Conservation (phyloP, 2,888 invertebrate genomes). For the Amphipoea oculea region DNA sequence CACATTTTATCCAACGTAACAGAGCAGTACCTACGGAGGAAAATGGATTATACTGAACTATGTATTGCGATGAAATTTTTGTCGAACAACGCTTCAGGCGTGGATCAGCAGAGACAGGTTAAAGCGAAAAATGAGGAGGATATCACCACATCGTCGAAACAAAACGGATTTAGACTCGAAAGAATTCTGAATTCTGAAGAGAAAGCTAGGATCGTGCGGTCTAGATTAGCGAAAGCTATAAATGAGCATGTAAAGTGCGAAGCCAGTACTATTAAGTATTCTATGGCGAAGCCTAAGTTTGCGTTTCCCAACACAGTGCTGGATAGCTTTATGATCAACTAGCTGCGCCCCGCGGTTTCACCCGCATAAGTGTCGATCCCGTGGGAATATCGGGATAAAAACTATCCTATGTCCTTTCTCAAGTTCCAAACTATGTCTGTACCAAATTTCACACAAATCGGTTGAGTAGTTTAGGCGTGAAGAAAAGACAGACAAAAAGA, state of each 20-base stretch:
- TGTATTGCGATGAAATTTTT: constrained; percentile 4
- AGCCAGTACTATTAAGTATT: no score
- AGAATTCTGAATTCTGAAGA: constrained; percentile 28
- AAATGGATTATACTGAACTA: neutral
- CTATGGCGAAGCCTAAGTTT: neutral
- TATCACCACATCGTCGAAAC: neutral
- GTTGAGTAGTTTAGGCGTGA: no score
- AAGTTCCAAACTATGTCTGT: no score
- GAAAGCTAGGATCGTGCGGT: neutral
- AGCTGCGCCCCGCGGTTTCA: no score
- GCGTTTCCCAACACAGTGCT: neutral
- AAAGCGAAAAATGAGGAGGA: constrained; percentile 11
- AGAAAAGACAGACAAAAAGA: no score
- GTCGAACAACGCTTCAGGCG: neutral
- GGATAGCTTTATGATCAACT: constrained; percentile 2
- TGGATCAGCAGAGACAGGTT: neutral
- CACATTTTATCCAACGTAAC: neutral
- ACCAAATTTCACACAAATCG: no score
- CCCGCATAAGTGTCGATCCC: no score
- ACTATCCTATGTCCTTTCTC: no score
- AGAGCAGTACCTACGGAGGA: neutral
- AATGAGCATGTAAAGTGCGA: neutral
- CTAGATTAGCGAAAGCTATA: neutral
- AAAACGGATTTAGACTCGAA: constrained; percentile 4
- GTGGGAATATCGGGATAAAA: no score